Evolutionary conservation across 2,113 vertebrate species (phyloP), one percentile per base, ranked within the genome.

Genomic region (Pogona vitticeps): DNA sequence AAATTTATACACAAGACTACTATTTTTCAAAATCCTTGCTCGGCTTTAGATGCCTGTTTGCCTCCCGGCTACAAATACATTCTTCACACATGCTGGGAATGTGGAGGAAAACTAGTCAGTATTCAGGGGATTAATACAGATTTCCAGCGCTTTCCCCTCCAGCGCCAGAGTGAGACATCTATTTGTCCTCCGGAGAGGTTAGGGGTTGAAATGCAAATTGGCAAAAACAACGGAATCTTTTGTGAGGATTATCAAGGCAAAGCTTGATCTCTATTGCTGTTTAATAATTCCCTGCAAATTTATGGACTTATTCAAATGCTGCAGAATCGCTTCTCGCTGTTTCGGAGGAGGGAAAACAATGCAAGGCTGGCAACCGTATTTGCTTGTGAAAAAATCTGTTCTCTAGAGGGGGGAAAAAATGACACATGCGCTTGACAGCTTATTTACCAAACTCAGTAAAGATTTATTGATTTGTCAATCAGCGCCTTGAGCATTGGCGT

Each of bases 381-480:
- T 89, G 91, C 95, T 94, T 92, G 40, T 56, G 85, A 86, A 85
- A 20, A 63, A 63, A 63, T 17, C 94, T 95, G 95, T 96, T 92
- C 94, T 95, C 97, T 92, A 94, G 96, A 97, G 71, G 52, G 68
- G 75, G 38, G 6, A 52, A 88, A 96, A 92, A 94, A 93, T 92
- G 91, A 97, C 97, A 98, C 96, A 96, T 94, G 91, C 93, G 95
- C 95, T 96, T 98, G 98, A 98, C 97, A 98, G 97, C 96, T 98
- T 98, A 98, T 98, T 98, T 98, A 98, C 97, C 96, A 97, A 97
- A 96, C 96, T 96, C 96, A 96, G 97, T 97, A 98, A 98, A 98
- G 98, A 98, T 98, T 98, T 98, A 98, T 98, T 97, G 98, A 98
- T 98, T 98, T 98, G 98, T 98, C 98, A 98, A 98, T 98, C 96